Base-by-base conservation (phyloP, 2,797 vertebrate species). In the Enteromius paludinosus region DNA sequence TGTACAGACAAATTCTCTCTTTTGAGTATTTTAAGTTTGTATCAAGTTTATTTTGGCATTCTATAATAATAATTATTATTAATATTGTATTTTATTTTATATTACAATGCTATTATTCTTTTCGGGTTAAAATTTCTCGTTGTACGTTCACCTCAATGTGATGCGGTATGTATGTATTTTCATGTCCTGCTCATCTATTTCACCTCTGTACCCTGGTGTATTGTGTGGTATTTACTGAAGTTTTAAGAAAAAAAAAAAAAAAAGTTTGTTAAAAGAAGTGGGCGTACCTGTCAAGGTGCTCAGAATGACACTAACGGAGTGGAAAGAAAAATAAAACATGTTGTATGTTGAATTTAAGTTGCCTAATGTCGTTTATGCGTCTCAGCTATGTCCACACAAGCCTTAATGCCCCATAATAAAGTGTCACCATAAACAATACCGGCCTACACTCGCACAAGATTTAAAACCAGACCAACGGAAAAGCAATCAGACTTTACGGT, bases 1-100 rank as follows among this genome's bases (percentile, higher is more conserved):
- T 83, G 81, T 95, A 94, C 95, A 95, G 92, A 95, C 85, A 93
- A 93, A 89, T 90, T 90, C 81, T 90, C 81, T 86, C 72, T 91
- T 64, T 89, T 85, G 72, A 83, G 86, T 78, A 87, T 87, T 88
- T 83, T 80, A 86, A 81, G 81, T 83, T 86, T 86, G 86, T 87
- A 87, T 87, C 86, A 79, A 86, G 89, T 94, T 90, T 94, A 93
- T 94, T 93, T 92, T 94, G 81, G 81, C 82, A 93, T 92, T 92
- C 92, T 94, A 89, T 91, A 92, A 90, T 92, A 89, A 88, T 91
- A 90, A 92, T 93, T 90, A 92, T 85, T 79, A 76, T 86, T 83
- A 87, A 86, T 87, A 85, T 75, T 92, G 54, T 86, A 91, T 92
- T 87, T 88, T 87, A 75, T 86, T 92, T 93, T 93, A 84, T 93